phyloP scores from a whole-genome alignment of 2,113 vertebrate species.

The Laterallus jamaicensis region DNA sequence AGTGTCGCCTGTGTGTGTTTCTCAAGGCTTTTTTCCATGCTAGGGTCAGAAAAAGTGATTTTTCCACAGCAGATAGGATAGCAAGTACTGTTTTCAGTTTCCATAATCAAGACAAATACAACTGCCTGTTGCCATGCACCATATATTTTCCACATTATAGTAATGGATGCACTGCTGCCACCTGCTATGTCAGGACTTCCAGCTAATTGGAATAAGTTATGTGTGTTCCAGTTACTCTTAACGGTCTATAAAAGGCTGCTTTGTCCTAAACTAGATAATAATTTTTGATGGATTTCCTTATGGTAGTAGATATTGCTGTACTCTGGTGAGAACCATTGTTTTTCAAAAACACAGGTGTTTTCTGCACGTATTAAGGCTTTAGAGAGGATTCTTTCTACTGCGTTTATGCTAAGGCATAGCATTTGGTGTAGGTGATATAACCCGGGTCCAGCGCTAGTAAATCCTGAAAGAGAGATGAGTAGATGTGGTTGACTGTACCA shows the following conservation, averaged over 20 bases:
- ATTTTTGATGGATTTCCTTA: slow-evolving; percentile 58
- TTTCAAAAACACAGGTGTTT: slow-evolving; percentile 33
- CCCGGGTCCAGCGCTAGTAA: background rate
- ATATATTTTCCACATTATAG: slow-evolving; percentile 43
- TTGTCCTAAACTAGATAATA: slow-evolving; percentile 65
- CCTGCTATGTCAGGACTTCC: slow-evolving; percentile 63
- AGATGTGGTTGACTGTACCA: background rate
- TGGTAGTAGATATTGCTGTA: background rate
- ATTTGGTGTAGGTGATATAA: background rate
- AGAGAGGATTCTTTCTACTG: background rate
- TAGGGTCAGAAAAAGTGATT: slow-evolving; percentile 18
- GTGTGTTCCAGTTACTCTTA: slow-evolving; percentile 52
- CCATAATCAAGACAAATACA: slow-evolving; percentile 53
- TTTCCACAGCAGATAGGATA: slow-evolving; percentile 17
- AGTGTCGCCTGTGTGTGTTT: background rate
- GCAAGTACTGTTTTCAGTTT: slow-evolving; percentile 41
- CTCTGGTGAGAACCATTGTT: background rate
- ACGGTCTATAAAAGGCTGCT: slow-evolving; percentile 47
- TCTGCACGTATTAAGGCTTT: background rate
- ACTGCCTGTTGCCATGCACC: slow-evolving; percentile 42
- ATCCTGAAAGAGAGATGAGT: background rate
- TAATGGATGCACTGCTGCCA: slow-evolving; percentile 50
- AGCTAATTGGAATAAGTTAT: slow-evolving; percentile 75
- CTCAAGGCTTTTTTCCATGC: slow-evolving; percentile 23
- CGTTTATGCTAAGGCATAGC: background rate